phyloP scores from a whole-genome alignment of 2,797 vertebrate species.

The Sylvilagus floridanus region DNA sequence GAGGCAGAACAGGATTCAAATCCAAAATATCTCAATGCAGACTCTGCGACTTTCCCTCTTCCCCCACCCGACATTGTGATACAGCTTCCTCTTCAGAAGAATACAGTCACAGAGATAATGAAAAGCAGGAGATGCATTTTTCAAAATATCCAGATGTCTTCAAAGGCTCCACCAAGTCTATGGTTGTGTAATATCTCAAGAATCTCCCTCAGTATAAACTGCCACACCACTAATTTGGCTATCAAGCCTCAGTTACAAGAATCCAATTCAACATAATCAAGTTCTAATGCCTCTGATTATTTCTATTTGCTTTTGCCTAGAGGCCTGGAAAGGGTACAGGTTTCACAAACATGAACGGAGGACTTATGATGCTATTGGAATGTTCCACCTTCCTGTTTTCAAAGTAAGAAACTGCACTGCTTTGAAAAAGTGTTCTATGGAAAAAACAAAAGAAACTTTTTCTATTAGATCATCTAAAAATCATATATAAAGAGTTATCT shows the following conservation, averaged over 20 bases:
- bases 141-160: constrained; percentile 55
- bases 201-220: constrained; percentile 61
- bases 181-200: background rate
- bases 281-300: constrained; percentile 75
- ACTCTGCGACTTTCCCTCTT: background rate
- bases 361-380: constrained; percentile 65
- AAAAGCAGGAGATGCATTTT: constrained; percentile 52
- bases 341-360: constrained; percentile 67
- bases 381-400: constrained; percentile 74
- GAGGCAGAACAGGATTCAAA: constrained; percentile 5
- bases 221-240: constrained; percentile 61
- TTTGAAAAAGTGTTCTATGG: constrained; percentile 34
- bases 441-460: constrained; percentile 61
- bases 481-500: constrained; percentile 10
- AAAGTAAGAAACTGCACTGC: constrained; percentile 33
- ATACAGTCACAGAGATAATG: background rate
- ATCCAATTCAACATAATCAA: constrained; percentile 73
- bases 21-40: background rate
- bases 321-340: constrained; percentile 71
- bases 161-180: constrained; percentile 37
- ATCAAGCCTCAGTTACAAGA: constrained; percentile 62
- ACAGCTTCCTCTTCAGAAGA: background rate
- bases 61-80: background rate
- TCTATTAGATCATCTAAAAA: constrained; percentile 25
- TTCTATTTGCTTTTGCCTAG: constrained; percentile 70